These are phyloP conservation scores for Aphelinus atriplicis DNA, from an alignment of 1,140 invertebrate genomes.

Conservation along the genomic window DNA sequence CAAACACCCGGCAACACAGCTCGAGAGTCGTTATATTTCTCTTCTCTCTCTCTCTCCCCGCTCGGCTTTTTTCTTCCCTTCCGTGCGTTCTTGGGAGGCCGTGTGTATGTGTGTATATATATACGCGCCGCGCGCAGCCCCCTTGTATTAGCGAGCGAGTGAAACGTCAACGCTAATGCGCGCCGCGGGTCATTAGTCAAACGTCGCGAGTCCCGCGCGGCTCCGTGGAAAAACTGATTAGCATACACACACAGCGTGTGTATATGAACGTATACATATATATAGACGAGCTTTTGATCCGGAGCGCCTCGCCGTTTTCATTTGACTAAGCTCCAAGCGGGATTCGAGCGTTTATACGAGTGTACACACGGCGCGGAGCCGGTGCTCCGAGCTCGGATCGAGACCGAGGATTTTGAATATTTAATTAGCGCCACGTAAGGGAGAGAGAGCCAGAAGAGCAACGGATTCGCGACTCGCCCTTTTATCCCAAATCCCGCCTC, in stretches of 20 bases:
- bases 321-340: constrained; percentile 47
- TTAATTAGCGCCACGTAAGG: constrained; percentile 45
- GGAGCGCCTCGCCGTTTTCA: constrained; percentile 41
- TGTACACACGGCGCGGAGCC: no score
- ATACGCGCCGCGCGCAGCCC: not conserved
- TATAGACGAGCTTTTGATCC: constrained; percentile 37
- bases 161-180: constrained; percentile 13
- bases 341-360: no score
- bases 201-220: constrained; percentile 38
- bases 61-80: not conserved
- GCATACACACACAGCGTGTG: constrained; percentile 24
- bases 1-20: not conserved
- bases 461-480: not conserved
- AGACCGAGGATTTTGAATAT: constrained; percentile 53
- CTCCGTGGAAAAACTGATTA: constrained; percentile 58
- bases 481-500: constrained; percentile 12
- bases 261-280: no score
- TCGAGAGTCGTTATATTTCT: not conserved
- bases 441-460: no score
- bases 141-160: not conserved
- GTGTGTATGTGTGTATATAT: no score
- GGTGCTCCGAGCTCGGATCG: no score
- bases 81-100: constrained; percentile 1
- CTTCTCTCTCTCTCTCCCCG: not conserved
- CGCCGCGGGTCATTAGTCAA: constrained; percentile 50